Evolutionary conservation across 2,888 invertebrate genomes (phyloP).

Genomic region (Drosophila pegasa): DNA sequence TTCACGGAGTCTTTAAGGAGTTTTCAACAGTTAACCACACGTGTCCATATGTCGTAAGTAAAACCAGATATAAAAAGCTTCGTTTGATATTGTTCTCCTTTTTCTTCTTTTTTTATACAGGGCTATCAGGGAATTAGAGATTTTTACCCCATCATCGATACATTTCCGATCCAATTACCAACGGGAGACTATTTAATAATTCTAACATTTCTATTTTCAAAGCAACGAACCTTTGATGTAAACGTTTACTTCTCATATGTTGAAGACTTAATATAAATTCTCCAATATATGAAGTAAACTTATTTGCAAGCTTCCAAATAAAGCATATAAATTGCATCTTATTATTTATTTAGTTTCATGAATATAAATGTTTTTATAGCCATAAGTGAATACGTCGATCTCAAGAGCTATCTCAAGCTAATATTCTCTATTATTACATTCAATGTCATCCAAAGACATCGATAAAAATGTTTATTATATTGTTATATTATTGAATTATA

Average conservation of each 20-base stretch:
- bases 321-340: no score
- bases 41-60: constrained; percentile 19
- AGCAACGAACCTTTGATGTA: neutral
- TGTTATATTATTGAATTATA: no score
- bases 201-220: neutral
- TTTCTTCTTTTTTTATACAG: neutral
- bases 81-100: neutral
- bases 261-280: neutral
- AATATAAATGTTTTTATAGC: no score
- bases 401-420: no score
- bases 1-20: neutral
- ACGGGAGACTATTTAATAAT: constrained; percentile 29
- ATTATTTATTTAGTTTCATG: no score
- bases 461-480: no score
- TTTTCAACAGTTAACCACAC: constrained; percentile 30
- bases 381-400: no score
- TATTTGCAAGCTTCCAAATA: no score
- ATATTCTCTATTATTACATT: no score
- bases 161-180: constrained; percentile 8
- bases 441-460: no score
- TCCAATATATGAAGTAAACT: neutral
- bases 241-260: neutral
- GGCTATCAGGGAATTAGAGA: neutral
- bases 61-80: neutral
- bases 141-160: constrained; percentile 16